Conservation (phyloP, 1,140 invertebrate genomes). For the Parapsyche elsis region DNA sequence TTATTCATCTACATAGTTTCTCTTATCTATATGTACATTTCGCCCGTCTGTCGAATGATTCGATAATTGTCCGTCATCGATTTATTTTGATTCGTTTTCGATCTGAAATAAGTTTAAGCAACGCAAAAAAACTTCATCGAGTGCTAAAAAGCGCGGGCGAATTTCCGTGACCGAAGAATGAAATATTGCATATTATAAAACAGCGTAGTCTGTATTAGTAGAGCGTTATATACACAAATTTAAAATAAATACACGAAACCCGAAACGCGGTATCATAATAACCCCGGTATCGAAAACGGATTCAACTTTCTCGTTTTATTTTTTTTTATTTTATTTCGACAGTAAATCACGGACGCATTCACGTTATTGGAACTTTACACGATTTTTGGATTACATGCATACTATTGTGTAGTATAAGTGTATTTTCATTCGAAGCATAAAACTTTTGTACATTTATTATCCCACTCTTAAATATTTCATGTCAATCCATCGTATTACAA, state of each 20-base stretch:
- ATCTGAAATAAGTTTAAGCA: background rate
- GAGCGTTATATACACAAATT: background rate
- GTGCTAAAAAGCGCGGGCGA: background rate
- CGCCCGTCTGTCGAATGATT: too few species aligned
- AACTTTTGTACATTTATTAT: background rate
- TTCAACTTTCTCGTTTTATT: background rate
- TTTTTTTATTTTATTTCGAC: constrained; percentile 8
- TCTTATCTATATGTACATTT: background rate
- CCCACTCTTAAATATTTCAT: background rate
- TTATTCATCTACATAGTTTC: constrained; percentile 6
- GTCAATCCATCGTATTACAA: too few species aligned
- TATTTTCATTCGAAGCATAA: too few species aligned
- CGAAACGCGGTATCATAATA: background rate
- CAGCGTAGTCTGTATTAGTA: background rate
- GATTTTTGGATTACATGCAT: background rate
- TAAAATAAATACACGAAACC: background rate
- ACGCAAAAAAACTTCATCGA: background rate
- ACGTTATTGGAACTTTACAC: constrained; percentile 13
- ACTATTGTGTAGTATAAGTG: too few species aligned
- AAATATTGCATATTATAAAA: constrained; percentile 24
- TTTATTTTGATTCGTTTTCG: background rate
- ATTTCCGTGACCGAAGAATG: constrained; percentile 4
- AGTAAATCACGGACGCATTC: background rate
- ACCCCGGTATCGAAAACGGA: background rate
- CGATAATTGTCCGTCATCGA: background rate